Percentiles rank a stretch among this genome's conserved stretches.
phyloP scores from a whole-genome alignment of 2,113 vertebrate genomes.

The Lutjanus erythropterus region DNA sequence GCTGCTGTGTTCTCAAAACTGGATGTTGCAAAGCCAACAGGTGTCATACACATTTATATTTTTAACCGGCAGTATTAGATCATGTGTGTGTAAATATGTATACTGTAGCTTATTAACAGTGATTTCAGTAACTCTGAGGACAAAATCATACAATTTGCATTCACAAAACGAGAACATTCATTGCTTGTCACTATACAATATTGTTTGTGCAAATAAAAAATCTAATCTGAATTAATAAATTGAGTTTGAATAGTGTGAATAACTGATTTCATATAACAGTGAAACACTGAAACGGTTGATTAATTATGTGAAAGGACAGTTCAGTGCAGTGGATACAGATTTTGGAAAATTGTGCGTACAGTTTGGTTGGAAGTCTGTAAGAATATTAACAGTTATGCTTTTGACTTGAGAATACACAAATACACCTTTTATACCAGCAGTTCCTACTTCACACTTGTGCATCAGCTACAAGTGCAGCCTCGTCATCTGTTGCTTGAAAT shows the following conservation, averaged over 20 bases:
- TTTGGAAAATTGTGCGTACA: constrained; percentile 37
- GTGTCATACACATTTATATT: constrained; percentile 13
- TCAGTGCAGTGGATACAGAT: constrained; percentile 21
- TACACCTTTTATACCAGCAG: constrained; percentile 21
- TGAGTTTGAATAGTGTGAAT: constrained; percentile 8
- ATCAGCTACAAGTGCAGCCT: constrained; percentile 48
- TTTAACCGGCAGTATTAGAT: constrained; percentile 23
- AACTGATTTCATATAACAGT: constrained; percentile 6
- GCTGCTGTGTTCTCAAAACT: not conserved
- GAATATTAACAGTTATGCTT: constrained; percentile 23
- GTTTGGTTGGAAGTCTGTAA: constrained; percentile 23
- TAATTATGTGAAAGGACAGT: constrained; percentile 25
- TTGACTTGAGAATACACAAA: constrained; percentile 43
- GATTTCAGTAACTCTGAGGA: constrained; percentile 9
- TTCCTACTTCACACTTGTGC: constrained; percentile 56
- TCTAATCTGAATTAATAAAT: not conserved
- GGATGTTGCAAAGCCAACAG: constrained; percentile 11
- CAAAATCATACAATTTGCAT: not conserved
- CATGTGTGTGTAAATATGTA: constrained; percentile 16
- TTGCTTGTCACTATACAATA: constrained; percentile 18
- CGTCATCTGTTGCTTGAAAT: constrained; percentile 53
- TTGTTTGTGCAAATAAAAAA: constrained; percentile 18
- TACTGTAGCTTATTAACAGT: constrained; percentile 40
- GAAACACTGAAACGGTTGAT: constrained; percentile 26
- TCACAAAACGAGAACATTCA: constrained; percentile 34